A percentile compares a stretch with the other conserved stretches of the same genome.
phyloP scores from a whole-genome alignment of 2,888 invertebrate genomes.

The Ecliptopera silaceata region DNA sequence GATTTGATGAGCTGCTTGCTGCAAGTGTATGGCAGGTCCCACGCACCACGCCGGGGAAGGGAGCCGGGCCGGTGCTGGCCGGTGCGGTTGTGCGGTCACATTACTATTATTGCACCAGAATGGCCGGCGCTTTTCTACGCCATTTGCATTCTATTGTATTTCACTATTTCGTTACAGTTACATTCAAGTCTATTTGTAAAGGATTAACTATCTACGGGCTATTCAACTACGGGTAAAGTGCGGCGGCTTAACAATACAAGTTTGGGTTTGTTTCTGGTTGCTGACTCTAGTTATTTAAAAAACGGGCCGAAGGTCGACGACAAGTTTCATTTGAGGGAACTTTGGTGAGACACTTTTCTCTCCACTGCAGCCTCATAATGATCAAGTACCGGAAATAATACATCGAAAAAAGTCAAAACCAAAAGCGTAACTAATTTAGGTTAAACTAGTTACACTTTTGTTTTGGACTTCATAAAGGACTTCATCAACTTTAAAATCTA shows the following conservation, averaged over 20 bases:
- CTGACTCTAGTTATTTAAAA: too few relatives aligned
- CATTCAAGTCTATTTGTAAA: background rate
- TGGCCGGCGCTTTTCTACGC: slow-evolving; percentile 4
- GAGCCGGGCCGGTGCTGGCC: background rate
- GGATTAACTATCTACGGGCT: background rate
- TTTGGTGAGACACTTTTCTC: too few relatives aligned
- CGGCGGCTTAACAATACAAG: too few relatives aligned
- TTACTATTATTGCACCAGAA: slow-evolving; percentile 22
- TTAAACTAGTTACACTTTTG: too few relatives aligned
- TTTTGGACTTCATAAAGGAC: slow-evolving; percentile 9
- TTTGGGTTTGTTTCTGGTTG: background rate
- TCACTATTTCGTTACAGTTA: slow-evolving; percentile 1
- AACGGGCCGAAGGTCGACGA: too few relatives aligned
- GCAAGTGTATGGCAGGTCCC: slow-evolving; percentile 6
- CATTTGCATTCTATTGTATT: slow-evolving; percentile 15
- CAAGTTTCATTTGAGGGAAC: too few relatives aligned
- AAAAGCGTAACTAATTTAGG: slow-evolving; percentile 18
- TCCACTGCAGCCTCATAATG: background rate
- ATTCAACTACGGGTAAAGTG: background rate
- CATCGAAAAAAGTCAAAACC: slow-evolving; percentile 4
- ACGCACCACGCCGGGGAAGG: slow-evolving; percentile 1
- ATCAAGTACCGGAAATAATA: slow-evolving; percentile 4
- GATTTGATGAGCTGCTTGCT: too few relatives aligned
- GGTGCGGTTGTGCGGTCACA: slow-evolving; percentile 18
- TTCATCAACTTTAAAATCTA: slow-evolving; percentile 18